These are phyloP conservation scores for Fissipunctia ypsillon DNA, from an alignment of 2,888 invertebrate species.

Conservation along the genomic window DNA sequence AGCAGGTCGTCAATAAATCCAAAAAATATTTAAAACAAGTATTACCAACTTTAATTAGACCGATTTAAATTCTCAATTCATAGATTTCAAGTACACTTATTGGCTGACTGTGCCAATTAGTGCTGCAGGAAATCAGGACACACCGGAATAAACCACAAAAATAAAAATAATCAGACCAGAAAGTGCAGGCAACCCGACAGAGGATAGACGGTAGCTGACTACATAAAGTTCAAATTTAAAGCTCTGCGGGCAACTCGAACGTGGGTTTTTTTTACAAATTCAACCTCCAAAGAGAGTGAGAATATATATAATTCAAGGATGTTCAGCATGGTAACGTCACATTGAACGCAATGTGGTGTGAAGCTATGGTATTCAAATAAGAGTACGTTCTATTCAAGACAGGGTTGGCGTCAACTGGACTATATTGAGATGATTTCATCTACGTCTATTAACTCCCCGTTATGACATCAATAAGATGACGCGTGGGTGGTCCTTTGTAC, in stretches of 20 bases:
- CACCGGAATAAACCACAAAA: slow-evolving; percentile 5
- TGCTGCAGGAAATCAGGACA: slow-evolving; percentile 16
- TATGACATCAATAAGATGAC: slow-evolving; percentile 53
- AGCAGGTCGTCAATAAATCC: background rate
- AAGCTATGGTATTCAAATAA: slow-evolving; percentile 47
- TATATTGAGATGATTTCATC: slow-evolving; percentile 53
- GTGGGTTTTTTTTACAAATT: slow-evolving; percentile 8
- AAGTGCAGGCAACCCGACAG: slow-evolving; percentile 21
- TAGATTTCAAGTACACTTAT: slow-evolving; percentile 25
- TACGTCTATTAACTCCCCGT: slow-evolving; percentile 46
- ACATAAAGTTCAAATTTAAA: slow-evolving; percentile 28
- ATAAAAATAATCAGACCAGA: slow-evolving; percentile 31
- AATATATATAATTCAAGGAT: slow-evolving; percentile 47
- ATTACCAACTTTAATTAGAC: background rate
- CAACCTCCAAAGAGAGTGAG: background rate
- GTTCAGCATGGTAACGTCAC: slow-evolving; percentile 26
- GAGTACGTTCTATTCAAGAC: slow-evolving; percentile 24
- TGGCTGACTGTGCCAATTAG: slow-evolving; percentile 39
- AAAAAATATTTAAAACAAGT: background rate
- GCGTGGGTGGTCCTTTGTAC: slow-evolving; percentile 37
- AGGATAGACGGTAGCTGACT: slow-evolving; percentile 37
- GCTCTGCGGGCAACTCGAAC: slow-evolving; percentile 15
- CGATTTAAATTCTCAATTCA: slow-evolving; percentile 20
- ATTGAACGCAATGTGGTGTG: slow-evolving; percentile 29
- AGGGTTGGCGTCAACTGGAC: slow-evolving; percentile 35